phyloP scores from a whole-genome alignment of 2,888 invertebrate genomes.

The Parnassius apollo region DNA sequence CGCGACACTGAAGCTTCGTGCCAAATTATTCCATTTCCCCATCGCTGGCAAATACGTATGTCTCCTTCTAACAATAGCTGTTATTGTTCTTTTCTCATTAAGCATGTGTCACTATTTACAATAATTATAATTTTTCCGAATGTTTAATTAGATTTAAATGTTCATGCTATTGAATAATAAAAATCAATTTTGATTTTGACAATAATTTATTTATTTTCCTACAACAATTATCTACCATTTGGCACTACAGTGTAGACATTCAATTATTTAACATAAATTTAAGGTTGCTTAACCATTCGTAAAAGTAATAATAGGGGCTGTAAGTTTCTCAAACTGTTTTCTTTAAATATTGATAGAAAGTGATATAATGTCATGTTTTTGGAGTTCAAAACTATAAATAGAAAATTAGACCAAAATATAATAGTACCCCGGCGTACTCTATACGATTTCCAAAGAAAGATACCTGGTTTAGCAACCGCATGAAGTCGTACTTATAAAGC shows the following conservation, averaged over 20 bases:
- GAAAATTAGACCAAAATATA: too few relatives aligned
- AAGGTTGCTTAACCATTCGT: too few relatives aligned
- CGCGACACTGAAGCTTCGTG: conserved; percentile 87
- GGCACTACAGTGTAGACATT: conserved; percentile 7
- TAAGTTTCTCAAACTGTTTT: too few relatives aligned
- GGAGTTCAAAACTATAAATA: too few relatives aligned
- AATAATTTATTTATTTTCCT: conserved; percentile 9
- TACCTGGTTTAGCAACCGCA: too few relatives aligned
- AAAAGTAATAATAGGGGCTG: too few relatives aligned
- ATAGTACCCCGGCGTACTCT: too few relatives aligned
- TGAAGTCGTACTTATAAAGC: too few relatives aligned
- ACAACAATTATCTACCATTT: conserved; percentile 10
- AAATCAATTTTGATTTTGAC: conserved; percentile 8
- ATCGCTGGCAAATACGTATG: conserved; percentile 86
- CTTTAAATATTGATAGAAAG: too few relatives aligned
- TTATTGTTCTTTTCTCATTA: conserved; percentile 83
- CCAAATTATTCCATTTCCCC: conserved; percentile 87
- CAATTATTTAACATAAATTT: too few relatives aligned
- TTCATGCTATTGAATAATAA: conserved; percentile 27
- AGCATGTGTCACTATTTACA: conserved; percentile 87
- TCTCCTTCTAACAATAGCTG: conserved; percentile 80
- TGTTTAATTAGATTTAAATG: conserved; percentile 16
- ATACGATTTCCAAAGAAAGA: too few relatives aligned
- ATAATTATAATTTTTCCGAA: conserved; percentile 38
- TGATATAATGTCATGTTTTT: too few relatives aligned